A percentile compares a stretch with the other conserved stretches of the same genome.
Conservation (phyloP, 1,140 invertebrate genomes). For the Zaprionus nigranus region DNA sequence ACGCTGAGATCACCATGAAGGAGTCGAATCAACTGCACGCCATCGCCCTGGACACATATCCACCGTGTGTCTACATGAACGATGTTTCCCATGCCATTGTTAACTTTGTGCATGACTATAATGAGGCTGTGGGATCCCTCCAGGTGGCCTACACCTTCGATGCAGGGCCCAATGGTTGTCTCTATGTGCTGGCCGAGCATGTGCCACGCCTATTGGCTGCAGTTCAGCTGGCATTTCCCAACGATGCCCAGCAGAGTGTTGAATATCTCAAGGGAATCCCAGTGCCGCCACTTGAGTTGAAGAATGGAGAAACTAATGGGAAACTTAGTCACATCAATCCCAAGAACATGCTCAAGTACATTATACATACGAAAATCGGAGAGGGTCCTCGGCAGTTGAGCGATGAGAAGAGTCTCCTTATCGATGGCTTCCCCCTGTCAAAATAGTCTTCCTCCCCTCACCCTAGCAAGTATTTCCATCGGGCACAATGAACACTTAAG, state of each 20-base stretch:
- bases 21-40: constrained; percentile 99
- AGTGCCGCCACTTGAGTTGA: constrained; percentile 19
- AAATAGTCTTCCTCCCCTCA: constrained; percentile 21
- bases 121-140: constrained; percentile 86
- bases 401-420: constrained; percentile 86
- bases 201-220: constrained; percentile 88
- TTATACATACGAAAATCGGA: constrained; percentile 93
- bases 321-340: constrained; percentile 37
- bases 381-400: constrained; percentile 87
- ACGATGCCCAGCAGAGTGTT: constrained; percentile 80
- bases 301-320: constrained; percentile 16
- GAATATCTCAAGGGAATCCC: constrained; percentile 87
- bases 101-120: constrained; percentile 93
- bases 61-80: constrained; percentile 97
- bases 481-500: constrained; percentile 20
- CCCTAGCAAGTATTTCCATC: neutral
- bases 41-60: constrained; percentile 96
- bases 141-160: constrained; percentile 98
- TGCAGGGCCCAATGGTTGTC: constrained; percentile 97
- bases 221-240: constrained; percentile 90
- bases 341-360: constrained; percentile 89
- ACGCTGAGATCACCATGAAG: constrained; percentile 97
- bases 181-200: constrained; percentile 93
- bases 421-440: constrained; percentile 84
- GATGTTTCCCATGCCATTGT: constrained; percentile 93